phyloP scores from a whole-genome alignment of 2,797 vertebrate species.

The Aratinga solstitialis region DNA sequence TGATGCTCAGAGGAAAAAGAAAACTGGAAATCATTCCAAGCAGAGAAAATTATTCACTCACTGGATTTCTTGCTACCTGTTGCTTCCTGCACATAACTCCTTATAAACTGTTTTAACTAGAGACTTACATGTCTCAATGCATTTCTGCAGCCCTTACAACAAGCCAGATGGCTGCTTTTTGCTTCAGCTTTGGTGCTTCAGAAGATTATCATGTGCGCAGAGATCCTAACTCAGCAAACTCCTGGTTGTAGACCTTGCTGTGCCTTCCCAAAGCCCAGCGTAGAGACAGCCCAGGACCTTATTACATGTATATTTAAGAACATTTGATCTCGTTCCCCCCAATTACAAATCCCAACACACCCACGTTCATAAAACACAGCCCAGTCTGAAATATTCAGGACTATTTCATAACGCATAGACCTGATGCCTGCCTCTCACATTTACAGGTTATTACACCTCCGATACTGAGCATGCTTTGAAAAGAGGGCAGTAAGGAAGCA shows the following conservation, averaged over 20 bases:
- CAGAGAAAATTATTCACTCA: background rate
- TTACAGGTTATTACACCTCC: background rate
- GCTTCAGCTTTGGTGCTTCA: background rate
- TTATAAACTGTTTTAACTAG: background rate
- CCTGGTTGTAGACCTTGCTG: background rate
- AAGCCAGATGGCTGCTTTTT: background rate
- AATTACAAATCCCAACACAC: background rate
- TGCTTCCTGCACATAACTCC: background rate
- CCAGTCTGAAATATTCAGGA: background rate
- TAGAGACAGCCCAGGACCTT: background rate
- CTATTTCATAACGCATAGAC: fast-evolving
- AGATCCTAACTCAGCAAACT: background rate
- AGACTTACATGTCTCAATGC: fast-evolving
- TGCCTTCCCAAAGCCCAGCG: background rate
- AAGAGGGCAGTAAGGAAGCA: background rate
- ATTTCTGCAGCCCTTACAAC: background rate
- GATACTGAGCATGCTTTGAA: background rate
- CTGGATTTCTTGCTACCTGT: constrained; percentile 38
- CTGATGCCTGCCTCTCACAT: background rate
- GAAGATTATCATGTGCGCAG: fast-evolving
- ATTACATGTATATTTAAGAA: background rate
- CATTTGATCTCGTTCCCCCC: background rate
- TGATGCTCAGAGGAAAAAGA: background rate
- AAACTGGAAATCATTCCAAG: constrained; percentile 15
- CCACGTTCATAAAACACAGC: background rate